phyloP scores from a whole-genome alignment of 2,797 vertebrate species.

The Melanotaenia pygmaea region DNA sequence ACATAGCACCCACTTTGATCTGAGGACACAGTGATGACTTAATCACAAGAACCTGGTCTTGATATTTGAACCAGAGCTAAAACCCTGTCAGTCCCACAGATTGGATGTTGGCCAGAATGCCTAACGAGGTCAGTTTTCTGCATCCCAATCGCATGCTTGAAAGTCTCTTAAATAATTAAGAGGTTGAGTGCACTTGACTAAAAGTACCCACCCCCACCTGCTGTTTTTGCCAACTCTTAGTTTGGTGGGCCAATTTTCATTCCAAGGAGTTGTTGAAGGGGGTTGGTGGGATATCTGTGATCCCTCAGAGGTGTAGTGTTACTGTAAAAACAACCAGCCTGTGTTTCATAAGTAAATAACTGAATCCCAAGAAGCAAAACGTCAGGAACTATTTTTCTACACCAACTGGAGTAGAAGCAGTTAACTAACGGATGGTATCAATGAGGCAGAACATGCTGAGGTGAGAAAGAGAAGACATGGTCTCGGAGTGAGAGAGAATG shows the following conservation, averaged over 20 bases:
- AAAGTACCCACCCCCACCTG: neutral
- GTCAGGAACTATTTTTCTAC: neutral
- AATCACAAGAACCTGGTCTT: constrained; percentile 31
- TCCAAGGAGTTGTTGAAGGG: constrained; percentile 29
- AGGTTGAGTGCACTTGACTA: constrained; percentile 63
- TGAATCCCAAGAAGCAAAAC: neutral
- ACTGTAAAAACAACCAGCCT: constrained; percentile 38
- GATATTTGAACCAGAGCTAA: constrained; percentile 41
- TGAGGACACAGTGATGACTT: constrained; percentile 31
- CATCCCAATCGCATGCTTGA: constrained; percentile 39
- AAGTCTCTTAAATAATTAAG: constrained; percentile 65
- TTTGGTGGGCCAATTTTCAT: constrained; percentile 54
- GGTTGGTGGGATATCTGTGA: neutral
- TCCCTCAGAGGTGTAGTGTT: constrained; percentile 26
- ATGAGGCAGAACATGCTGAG: constrained; percentile 9
- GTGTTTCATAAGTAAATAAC: neutral
- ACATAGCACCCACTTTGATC: constrained; percentile 12
- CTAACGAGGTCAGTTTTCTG: constrained; percentile 32
- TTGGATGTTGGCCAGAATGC: constrained; percentile 44
- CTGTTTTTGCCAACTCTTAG: constrained; percentile 46
- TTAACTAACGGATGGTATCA: constrained; percentile 28
- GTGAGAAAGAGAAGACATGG: constrained; percentile 26
- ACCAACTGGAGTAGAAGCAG: neutral
- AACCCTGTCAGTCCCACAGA: constrained; percentile 37
- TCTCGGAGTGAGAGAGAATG: constrained; percentile 14